Base-by-base conservation (phyloP, 2,797 vertebrate species). In the Anguilla anguilla region DNA sequence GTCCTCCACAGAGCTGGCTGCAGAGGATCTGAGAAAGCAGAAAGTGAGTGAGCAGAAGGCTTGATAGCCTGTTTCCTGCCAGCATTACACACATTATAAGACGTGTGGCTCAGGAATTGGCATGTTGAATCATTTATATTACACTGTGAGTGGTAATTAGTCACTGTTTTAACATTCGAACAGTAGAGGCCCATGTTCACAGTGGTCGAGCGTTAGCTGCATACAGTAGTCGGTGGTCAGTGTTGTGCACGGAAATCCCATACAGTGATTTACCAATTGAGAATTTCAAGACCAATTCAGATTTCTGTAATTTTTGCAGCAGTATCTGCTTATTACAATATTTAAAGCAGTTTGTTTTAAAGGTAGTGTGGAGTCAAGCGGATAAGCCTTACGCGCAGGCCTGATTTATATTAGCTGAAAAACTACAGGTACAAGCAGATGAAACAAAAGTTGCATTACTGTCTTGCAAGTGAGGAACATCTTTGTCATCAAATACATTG, bases 71-170 rank as follows among this genome's bases (percentile, higher is more conserved):
- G 57, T 19, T 59, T 59, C 57, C 57, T 59, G 57, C 57, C 64
- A 69, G 64, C 10, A n/a, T 9, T 69, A 28, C 64, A 25, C 64
- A n/a, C 57, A 28, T 69, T 25, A 25, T 64, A 69, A 39, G 19
- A 77, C 39, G 28, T 39, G 72, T 39, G 72, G 35, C 72, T 39
- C 28, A 35, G 13, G 31, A 39, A 77, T 39, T 77, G 28, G 35
- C 28, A 17, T 77, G 72, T 39, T 77, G 72, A 77, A 39, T 77
- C 72, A 77, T 39, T 77, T 77, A 69, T 69, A 69, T n/a, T 69
- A 69, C 2, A 9, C 25, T 28, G 25, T 10, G 64, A 69, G 64
- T 69, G 64, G 64, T 77, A 77, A 77, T 77, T 35, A 77, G 5
- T 35, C 72, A 77, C 72, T 4, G 13, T 69, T 69, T 69, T 69